phyloP scores from a whole-genome alignment of 2,113 vertebrate species.

The Telmatochromis brichardi region DNA sequence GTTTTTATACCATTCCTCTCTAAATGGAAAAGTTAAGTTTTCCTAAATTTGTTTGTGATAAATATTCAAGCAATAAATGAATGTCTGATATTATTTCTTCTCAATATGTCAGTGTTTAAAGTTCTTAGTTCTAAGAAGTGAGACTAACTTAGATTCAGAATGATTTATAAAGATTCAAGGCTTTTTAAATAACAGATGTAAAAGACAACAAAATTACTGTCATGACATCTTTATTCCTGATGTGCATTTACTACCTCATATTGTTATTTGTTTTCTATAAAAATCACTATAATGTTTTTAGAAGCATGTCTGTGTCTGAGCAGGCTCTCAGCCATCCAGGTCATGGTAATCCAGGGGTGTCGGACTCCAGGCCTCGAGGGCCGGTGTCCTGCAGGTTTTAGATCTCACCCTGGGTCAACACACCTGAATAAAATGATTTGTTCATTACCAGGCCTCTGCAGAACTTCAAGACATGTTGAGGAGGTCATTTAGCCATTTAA shows the following conservation, averaged over 20 bases:
- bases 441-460: background rate
- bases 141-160: background rate
- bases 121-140: background rate
- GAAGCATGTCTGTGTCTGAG: accelerated
- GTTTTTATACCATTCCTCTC: accelerated
- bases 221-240: accelerated
- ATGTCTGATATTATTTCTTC: background rate
- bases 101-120: accelerated
- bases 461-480: background rate
- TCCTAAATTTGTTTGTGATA: accelerated
- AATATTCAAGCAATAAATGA: accelerated
- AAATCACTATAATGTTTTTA: background rate
- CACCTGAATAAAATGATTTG: background rate
- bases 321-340: accelerated
- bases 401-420: background rate
- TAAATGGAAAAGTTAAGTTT: accelerated
- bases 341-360: background rate
- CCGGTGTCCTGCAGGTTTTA: background rate
- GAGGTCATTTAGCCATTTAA: background rate
- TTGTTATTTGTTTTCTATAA: background rate
- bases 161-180: background rate
- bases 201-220: accelerated
- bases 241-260: accelerated
- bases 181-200: accelerated
- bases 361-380: background rate